phyloP scores from a whole-genome alignment of 2,113 vertebrate species.

The Ovibos moschatus region DNA sequence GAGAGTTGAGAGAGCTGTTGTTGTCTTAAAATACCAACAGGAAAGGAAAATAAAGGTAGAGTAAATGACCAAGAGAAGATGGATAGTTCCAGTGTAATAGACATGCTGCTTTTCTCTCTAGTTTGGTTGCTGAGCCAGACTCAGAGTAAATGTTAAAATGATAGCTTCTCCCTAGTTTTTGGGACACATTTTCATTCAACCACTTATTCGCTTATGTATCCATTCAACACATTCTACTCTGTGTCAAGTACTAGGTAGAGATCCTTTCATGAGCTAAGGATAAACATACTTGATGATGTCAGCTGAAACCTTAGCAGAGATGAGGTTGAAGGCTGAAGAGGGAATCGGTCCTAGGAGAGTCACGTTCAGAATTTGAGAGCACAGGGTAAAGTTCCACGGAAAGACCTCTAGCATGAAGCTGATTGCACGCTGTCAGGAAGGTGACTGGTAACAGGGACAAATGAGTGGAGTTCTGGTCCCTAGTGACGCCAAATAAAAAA shows the following conservation, averaged over 20 bases:
- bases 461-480: no score
- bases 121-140: not conserved
- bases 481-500: not conserved
- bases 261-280: not conserved
- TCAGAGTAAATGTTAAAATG: not conserved
- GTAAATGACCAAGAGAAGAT: not conserved
- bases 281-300: not conserved
- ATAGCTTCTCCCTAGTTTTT: not conserved
- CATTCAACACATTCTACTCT: not conserved
- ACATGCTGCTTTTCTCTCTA: not conserved
- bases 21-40: not conserved
- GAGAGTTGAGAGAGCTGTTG: not conserved
- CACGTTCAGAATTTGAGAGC: not conserved
- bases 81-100: not conserved
- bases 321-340: not conserved
- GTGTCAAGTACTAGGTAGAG: not conserved
- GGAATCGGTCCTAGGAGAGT: not conserved
- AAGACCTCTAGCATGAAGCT: not conserved
- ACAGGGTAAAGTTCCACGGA: not conserved
- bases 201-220: not conserved
- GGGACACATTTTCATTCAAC: not conserved
- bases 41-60: not conserved
- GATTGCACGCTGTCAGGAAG: accelerated
- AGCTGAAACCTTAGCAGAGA: not conserved
- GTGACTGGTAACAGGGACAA: not conserved